Evolutionary conservation across 53 echinoderm and acorn worm species (phyloP), one percentile per base, ranked within the genome.

Genomic region (Mesocentrotus franciscanus): DNA sequence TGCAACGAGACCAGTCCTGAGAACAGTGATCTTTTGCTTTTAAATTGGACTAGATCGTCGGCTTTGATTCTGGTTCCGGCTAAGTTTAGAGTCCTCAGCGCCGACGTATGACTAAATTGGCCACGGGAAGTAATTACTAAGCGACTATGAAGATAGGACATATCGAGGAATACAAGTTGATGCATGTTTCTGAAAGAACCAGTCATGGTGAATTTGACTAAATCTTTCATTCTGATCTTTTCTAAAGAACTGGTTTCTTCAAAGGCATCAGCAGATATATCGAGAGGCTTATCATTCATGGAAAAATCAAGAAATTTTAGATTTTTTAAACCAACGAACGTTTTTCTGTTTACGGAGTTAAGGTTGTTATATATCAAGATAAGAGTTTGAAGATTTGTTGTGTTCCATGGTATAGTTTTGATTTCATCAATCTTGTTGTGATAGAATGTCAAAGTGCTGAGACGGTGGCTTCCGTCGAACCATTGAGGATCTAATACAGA

Each of bases 161-260:
- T 24, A 49, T 85, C 85, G 49, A 85, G n/a, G 26, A 22, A 85
- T 10, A n/a, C 3, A 6, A 85, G 55, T 17, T n/a, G 55, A 49
- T 49, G 49, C 85, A 85, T 39, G 10, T 85, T 49, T 6, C 85
- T 85, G 85, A 85, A 85, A 26, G 17, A 85, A 57, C 55, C 85
- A 16, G 10, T 26, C 49, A 85, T 10, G 9, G 1, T 39, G 10
- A 55, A 14, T 85, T 56, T 24, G 55, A 22, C 24, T 2, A 55
- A 10, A 22, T 85, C 9, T 85, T 8, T 1, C 85, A 85, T 85
- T 10, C 6, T 85, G 1, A 85, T 20, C 20, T 30, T 20, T 85
- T 85, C 85, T 85, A 85, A 39, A 57, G 26, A 20, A n/a, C 20
- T 24, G 17, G 26, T 20, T 56, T 55, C 10, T 1, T 7, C 27